Evolutionary conservation across 2,797 vertebrate species (phyloP).

Genomic region (Sebastes hubbsi): DNA sequence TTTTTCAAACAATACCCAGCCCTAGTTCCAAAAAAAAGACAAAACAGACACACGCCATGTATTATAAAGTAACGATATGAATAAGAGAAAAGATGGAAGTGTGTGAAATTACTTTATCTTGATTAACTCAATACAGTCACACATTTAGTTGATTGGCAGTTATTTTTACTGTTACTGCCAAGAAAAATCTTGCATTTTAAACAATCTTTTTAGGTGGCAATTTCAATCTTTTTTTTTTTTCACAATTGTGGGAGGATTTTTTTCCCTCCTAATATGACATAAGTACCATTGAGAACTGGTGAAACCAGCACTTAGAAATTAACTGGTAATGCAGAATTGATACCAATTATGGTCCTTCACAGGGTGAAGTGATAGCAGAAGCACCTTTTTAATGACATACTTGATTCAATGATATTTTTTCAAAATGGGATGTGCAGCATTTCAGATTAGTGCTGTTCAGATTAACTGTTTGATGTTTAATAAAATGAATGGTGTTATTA

Average conservation of each 20-base stretch:
- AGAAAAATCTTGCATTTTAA: too few relatives aligned
- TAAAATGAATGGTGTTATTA: not conserved
- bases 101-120: too few relatives aligned
- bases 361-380: constrained; percentile 24
- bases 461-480: not conserved
- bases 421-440: not conserved
- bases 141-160: too few relatives aligned
- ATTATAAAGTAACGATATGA: too few relatives aligned
- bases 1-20: too few relatives aligned
- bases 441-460: constrained; percentile 5
- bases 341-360: constrained; percentile 43
- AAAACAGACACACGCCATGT: too few relatives aligned
- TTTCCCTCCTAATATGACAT: not conserved
- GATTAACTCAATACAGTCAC: too few relatives aligned
- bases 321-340: constrained; percentile 22
- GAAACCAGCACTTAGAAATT: constrained; percentile 28
- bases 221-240: not conserved
- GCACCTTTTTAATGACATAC: constrained; percentile 35
- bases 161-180: too few relatives aligned
- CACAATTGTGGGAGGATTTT: not conserved
- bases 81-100: too few relatives aligned
- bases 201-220: too few relatives aligned
- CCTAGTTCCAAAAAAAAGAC: too few relatives aligned
- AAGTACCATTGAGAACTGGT: constrained; percentile 27
- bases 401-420: constrained; percentile 48